Evolutionary conservation across 92 coral and sea anemone species (phyloP), one percentile per base, ranked within the genome.

Genomic region (Galaxea fascicularis): DNA sequence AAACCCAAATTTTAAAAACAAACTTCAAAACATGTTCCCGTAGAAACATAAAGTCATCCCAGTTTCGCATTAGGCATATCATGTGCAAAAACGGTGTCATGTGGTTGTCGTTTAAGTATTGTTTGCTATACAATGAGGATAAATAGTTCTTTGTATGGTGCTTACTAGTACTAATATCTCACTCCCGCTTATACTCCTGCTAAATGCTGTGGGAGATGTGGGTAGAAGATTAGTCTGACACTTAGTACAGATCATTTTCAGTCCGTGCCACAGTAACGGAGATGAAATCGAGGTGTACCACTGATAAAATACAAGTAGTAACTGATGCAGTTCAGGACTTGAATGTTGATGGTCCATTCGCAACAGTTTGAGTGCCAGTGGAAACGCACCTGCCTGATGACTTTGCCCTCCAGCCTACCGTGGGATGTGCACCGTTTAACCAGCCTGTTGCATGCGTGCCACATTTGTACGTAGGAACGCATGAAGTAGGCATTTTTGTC

Each of bases 371-470:
- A 74, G 20, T 0, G 0, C 46, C 46, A 83, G 63, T 41, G 0
- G 25, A 72, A 72, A 16, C 87, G 73, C 14, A 83, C 87, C 65
- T 39, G 58, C 21, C 71, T 58, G 41, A 64, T 71, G 73, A 83
- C 71, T 73, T 25, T 14, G 5, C 79, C 81, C 7, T 71, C 80
- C n/a, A n/a, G n/a, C 45, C 57, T 25, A 31, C 56, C 1, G 71
- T 29, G 21, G 87, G 87, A 30, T 69, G 71, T 27, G 66, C 39
- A 16, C 87, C 87, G 13, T 82, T 82, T 73, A 83, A 72, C 82
- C 87, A 83, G 25, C 87, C 87, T 5, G 87, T 44, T 3, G 70
- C 72, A 29, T 45, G 57, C 1, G 87, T 83, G 4, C 56, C 54
- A 49, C 87, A 83, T 27, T 27, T 74, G n/a, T 73, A n/a, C n/a